These are phyloP conservation scores for Synergus itoensis DNA, from an alignment of 2,888 invertebrate species.

Conservation along the genomic window DNA sequence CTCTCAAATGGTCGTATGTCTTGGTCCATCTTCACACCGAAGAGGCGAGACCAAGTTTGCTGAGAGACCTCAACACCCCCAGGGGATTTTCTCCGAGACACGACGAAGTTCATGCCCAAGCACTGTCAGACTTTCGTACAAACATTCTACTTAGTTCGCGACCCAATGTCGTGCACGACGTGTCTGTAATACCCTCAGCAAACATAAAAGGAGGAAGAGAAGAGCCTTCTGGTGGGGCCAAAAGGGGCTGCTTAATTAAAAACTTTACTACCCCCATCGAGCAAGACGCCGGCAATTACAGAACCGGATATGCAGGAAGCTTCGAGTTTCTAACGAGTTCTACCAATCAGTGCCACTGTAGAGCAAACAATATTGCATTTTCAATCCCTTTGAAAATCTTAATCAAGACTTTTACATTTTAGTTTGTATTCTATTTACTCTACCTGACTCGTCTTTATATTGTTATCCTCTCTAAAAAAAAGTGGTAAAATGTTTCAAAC, in stretches of 20 bases:
- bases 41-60: slow-evolving; percentile 3
- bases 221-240: neutral
- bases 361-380: slow-evolving; percentile 21
- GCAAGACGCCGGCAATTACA: slow-evolving; percentile 59
- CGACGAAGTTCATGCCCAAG: slow-evolving; percentile 30
- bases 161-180: slow-evolving; percentile 28
- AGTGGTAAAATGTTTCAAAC: no score
- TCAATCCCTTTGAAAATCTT: slow-evolving; percentile 10
- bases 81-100: slow-evolving; percentile 29
- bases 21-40: slow-evolving; percentile 36
- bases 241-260: slow-evolving; percentile 60
- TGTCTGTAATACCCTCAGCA: slow-evolving; percentile 35
- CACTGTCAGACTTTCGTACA: slow-evolving; percentile 25
- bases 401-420: slow-evolving; percentile 10
- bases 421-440: neutral
- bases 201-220: slow-evolving; percentile 18
- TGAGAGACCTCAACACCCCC: slow-evolving; percentile 30
- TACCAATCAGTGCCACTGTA: slow-evolving; percentile 50
- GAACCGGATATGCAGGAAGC: slow-evolving; percentile 64
- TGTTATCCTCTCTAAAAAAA: neutral
- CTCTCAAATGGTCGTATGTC: slow-evolving; percentile 33
- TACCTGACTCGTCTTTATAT: neutral
- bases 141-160: slow-evolving; percentile 39
- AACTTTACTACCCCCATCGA: slow-evolving; percentile 51
- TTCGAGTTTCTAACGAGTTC: slow-evolving; percentile 60